Percentiles rank a stretch among this genome's conserved stretches.
phyloP scores from a whole-genome alignment of 2,113 vertebrate genomes.

The Burhinus bistriatus region DNA sequence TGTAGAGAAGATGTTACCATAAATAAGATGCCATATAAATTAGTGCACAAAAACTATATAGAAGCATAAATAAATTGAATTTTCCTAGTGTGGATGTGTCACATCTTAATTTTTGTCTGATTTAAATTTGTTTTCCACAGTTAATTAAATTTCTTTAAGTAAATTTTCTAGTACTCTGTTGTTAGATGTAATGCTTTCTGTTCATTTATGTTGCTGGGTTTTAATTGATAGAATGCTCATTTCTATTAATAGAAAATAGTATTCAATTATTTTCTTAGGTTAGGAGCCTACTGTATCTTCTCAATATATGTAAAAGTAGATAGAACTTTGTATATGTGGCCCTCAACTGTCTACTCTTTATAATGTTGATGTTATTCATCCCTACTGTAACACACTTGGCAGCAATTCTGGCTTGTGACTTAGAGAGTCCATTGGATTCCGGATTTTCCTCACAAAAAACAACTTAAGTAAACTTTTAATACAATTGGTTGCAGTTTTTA shows the following conservation, averaged over 20 bases:
- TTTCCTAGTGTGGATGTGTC: neutral
- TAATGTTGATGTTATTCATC: neutral
- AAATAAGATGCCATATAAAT: neutral
- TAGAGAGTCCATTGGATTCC: neutral
- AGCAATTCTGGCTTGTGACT: neutral
- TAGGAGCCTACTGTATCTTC: neutral
- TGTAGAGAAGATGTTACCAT: neutral
- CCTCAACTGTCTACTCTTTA: neutral
- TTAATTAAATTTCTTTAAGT: neutral
- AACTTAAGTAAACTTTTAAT: neutral
- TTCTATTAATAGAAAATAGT: neutral
- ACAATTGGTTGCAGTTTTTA: neutral
- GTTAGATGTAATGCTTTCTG: neutral
- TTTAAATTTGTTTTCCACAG: neutral
- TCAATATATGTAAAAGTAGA: neutral
- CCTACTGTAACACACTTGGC: neutral
- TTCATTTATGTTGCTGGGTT: neutral
- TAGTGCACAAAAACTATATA: neutral
- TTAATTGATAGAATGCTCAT: neutral
- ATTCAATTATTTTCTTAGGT: neutral
- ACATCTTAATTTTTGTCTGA: neutral
- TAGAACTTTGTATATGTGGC: neutral
- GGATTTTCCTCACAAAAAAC: neutral
- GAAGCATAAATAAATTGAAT: neutral
- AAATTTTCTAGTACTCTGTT: neutral